Conservation (phyloP, 2,113 vertebrate genomes). For the Machaerirhynchus nigripectus region DNA sequence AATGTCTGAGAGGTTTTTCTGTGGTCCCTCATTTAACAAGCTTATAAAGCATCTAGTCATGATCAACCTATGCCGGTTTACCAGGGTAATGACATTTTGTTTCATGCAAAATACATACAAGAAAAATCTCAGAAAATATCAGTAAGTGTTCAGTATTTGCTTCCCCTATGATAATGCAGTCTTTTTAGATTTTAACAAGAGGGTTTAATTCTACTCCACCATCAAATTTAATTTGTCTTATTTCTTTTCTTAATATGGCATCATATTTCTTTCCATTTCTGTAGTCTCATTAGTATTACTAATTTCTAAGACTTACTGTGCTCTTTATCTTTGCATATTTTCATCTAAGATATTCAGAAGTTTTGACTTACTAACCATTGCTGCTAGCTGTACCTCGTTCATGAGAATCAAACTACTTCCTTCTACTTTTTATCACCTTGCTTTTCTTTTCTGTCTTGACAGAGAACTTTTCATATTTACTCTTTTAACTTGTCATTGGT, state of each 20-base stretch:
- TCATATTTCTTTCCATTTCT: neutral
- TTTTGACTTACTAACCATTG: neutral
- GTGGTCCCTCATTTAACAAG: neutral
- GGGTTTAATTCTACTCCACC: neutral
- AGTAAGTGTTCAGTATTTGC: neutral
- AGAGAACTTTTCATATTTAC: neutral
- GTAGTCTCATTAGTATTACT: neutral
- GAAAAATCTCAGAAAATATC: neutral
- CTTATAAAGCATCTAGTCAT: neutral
- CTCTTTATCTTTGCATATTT: neutral
- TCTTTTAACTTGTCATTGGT: constrained; percentile 20
- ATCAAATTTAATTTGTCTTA: neutral
- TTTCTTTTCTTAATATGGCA: neutral
- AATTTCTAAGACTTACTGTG: neutral
- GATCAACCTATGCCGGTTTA: neutral
- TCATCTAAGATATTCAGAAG: neutral
- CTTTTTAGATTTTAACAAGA: neutral
- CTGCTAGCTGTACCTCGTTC: neutral
- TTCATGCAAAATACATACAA: neutral
- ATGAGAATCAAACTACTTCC: neutral
- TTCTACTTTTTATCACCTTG: neutral
- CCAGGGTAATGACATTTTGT: neutral
- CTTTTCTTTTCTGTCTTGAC: neutral
- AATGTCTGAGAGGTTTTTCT: neutral
- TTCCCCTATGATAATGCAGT: neutral